These are phyloP conservation scores for Dysmachus trigonus DNA, from an alignment of 2,888 invertebrate genomes.

Conservation along the genomic window DNA sequence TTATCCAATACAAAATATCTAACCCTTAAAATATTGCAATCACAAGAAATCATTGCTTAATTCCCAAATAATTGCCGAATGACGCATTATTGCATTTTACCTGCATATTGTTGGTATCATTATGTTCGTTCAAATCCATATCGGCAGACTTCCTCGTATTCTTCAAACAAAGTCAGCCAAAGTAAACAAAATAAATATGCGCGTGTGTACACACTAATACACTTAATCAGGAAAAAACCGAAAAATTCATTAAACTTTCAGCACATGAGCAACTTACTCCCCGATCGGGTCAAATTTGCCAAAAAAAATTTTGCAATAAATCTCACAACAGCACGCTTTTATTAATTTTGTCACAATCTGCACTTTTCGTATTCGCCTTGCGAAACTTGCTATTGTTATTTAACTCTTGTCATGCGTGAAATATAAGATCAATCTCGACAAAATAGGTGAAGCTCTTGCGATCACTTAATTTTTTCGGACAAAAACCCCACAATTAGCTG, in stretches of 20 bases:
- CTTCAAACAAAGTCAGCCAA: not conserved
- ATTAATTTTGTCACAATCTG: not conserved
- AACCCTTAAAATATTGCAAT: not conserved
- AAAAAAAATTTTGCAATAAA: not conserved
- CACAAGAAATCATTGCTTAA: not conserved
- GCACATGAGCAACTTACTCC: not conserved
- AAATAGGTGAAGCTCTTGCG: not conserved
- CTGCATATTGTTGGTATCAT: not conserved
- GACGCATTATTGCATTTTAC: not conserved
- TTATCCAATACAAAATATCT: not conserved
- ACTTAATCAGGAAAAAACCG: not conserved
- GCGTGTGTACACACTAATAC: not conserved
- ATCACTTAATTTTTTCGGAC: not conserved
- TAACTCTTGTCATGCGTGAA: not conserved
- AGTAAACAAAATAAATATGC: not conserved
- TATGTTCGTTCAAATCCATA: not conserved
- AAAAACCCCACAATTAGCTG: not conserved
- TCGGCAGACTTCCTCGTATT: not conserved
- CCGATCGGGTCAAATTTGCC: not conserved
- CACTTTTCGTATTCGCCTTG: not conserved
- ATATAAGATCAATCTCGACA: not conserved
- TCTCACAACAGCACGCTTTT: not conserved
- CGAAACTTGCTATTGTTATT: not conserved
- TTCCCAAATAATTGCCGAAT: not conserved
- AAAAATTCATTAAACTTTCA: not conserved